Evolutionary conservation across 2,113 vertebrate genomes (phyloP), one percentile per base, ranked within the genome.

Genomic region (Prunella fulvescens): DNA sequence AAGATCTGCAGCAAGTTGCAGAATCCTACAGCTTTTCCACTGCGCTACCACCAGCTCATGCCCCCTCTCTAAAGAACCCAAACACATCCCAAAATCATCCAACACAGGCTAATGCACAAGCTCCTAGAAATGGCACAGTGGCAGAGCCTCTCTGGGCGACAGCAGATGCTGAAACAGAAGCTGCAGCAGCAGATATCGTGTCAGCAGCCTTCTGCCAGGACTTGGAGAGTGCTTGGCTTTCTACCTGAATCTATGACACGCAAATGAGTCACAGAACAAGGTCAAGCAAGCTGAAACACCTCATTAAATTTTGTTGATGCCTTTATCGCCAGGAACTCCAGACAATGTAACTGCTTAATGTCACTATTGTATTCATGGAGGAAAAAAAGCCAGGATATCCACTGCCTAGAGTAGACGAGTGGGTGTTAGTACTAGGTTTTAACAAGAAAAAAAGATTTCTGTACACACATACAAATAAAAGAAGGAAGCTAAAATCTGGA

Each of bases 201-300:
- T 20, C 24, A 87, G 53, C 19, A 7, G 70, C 50, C 60, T 81
- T 73, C 82, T 83, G 60, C 81, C 70, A 69, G 50, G 54, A 28
- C 51, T 40, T 4, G 3, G 22, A 81, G 42, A 13, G 1, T 33
- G 40, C 42, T 87, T 14, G 1, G 70, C 83, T 91, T 95, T 58
- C 78, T 71, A 62, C 58, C n/a, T 79, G 53, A 94, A 80, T 35
- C 73, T 6, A 42, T 35, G 45, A 71, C 33, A 58, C 2, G 2
- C 24, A 74, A 94, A 64, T 1, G 4, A 92, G 88, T 82, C 5
- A 3, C 73, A 76, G 67, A 95, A 94, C 67, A 91, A 65, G 64
- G 89, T 85, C 73, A 91, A 82, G 65, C 57, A 76, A 89, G 88
- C 42, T 83, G 74, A 80, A 95, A 85, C 54, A 94, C 9, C 37